phyloP scores from a whole-genome alignment of 2,113 vertebrate species.

The Periophthalmodon schlosseri region DNA sequence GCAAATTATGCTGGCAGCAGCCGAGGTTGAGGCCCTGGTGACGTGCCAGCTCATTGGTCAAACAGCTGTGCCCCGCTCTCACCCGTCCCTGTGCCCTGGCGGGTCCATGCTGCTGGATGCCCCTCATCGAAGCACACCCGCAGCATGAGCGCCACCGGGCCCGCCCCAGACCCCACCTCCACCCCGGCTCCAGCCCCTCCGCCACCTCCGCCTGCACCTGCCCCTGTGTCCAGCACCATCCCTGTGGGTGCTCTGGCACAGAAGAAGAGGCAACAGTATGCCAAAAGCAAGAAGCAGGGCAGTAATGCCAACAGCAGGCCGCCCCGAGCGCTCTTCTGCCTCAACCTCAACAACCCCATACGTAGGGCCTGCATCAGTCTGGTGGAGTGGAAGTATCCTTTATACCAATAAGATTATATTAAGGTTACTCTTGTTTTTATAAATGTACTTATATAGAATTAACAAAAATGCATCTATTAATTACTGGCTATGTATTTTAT shows the following conservation, averaged over 20 bases:
- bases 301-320: constrained; percentile 92
- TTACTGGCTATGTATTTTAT: not conserved
- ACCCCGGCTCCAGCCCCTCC: constrained; percentile 53
- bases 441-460: not conserved
- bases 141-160: constrained; percentile 93
- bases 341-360: constrained; percentile 98
- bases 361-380: constrained; percentile 99
- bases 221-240: constrained; percentile 68
- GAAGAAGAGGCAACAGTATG: constrained; percentile 98
- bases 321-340: constrained; percentile 95
- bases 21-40: constrained; percentile 88
- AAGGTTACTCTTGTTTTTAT: not conserved
- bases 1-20: constrained; percentile 97
- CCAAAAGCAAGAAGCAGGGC: constrained; percentile 99
- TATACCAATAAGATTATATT: constrained; percentile 25
- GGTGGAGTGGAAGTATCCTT: constrained; percentile 99
- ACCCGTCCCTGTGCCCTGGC: constrained; percentile 89
- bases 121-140: constrained; percentile 88
- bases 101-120: constrained; percentile 94
- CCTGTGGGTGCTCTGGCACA: constrained; percentile 95
- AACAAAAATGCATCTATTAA: not conserved
- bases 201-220: constrained; percentile 51
- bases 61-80: constrained; percentile 82
- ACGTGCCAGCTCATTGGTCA: constrained; percentile 89
- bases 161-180: constrained; percentile 73